These are phyloP conservation scores for Bombus waltoni DNA, from an alignment of 1,140 invertebrate species.

Conservation along the genomic window DNA sequence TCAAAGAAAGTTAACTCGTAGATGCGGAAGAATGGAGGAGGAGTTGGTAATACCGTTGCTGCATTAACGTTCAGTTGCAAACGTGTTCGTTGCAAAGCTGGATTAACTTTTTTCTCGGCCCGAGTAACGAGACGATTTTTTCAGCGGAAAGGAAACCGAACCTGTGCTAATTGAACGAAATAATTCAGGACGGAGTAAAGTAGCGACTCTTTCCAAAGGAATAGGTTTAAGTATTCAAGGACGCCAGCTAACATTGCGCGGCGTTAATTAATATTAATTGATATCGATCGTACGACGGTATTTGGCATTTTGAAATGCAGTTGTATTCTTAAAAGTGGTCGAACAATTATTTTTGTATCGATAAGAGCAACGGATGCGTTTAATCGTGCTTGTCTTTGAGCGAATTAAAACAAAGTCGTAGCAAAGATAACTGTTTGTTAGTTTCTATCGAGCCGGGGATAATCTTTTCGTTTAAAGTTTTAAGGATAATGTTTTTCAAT, in stretches of 20 bases:
- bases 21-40: background rate
- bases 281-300: too few relatives aligned
- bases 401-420: too few relatives aligned
- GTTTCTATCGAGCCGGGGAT: too few relatives aligned
- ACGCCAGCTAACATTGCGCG: background rate
- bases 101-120: background rate
- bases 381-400: too few relatives aligned
- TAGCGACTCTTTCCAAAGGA: too few relatives aligned
- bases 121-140: constrained; percentile 9
- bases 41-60: background rate
- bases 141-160: background rate
- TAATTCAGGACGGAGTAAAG: background rate
- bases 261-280: too few relatives aligned
- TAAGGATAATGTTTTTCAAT: background rate
- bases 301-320: too few relatives aligned
- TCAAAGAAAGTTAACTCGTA: constrained; percentile 33
- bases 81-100: background rate
- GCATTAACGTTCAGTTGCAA: background rate
- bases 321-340: too few relatives aligned
- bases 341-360: too few relatives aligned
- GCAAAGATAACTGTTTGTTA: too few relatives aligned
- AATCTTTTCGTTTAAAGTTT: too few relatives aligned
- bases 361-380: too few relatives aligned
- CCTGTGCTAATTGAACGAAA: background rate
- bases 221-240: background rate